A percentile compares a stretch with the other conserved stretches of the same genome.
Evolutionary conservation across 2,797 vertebrate genomes (phyloP).

Genomic region (Lutjanus campechanus): DNA sequence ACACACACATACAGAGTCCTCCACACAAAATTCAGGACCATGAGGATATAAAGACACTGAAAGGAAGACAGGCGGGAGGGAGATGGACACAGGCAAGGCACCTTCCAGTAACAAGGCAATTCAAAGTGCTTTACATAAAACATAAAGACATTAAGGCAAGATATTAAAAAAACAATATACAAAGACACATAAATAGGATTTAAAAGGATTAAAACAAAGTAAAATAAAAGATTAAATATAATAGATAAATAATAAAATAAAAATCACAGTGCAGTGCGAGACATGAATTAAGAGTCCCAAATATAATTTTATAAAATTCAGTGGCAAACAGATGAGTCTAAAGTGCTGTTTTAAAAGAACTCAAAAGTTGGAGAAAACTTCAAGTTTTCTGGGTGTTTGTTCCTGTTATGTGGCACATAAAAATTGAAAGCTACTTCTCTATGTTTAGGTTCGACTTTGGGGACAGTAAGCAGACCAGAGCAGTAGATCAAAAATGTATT

Average conservation of each 20-base stretch:
- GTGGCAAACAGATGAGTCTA: not conserved
- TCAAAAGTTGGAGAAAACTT: not conserved
- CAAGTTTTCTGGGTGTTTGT: not conserved
- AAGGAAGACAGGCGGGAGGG: slow-evolving; percentile 29
- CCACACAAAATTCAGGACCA: slow-evolving; percentile 43
- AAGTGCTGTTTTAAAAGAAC: not conserved
- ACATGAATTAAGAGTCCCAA: not conserved
- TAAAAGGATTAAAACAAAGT: slow-evolving; percentile 14
- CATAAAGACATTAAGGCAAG: not conserved
- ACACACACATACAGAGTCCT: slow-evolving; percentile 35
- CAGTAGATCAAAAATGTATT: not conserved
- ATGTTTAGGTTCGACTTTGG: not conserved
- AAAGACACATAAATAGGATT: not conserved
- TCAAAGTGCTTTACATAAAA: slow-evolving; percentile 2
- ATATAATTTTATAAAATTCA: not conserved
- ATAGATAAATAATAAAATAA: not conserved
- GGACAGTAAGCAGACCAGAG: not conserved
- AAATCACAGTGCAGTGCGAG: not conserved
- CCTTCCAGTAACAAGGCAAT: not conserved
- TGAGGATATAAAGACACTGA: slow-evolving; percentile 53
- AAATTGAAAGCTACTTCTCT: not conserved
- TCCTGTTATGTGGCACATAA: not conserved
- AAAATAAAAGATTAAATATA: not conserved
- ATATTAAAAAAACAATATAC: not conserved
- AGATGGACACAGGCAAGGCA: slow-evolving; percentile 33